These are phyloP conservation scores for Atta cephalotes DNA, from an alignment of 1,140 invertebrate genomes.

Conservation along the genomic window DNA sequence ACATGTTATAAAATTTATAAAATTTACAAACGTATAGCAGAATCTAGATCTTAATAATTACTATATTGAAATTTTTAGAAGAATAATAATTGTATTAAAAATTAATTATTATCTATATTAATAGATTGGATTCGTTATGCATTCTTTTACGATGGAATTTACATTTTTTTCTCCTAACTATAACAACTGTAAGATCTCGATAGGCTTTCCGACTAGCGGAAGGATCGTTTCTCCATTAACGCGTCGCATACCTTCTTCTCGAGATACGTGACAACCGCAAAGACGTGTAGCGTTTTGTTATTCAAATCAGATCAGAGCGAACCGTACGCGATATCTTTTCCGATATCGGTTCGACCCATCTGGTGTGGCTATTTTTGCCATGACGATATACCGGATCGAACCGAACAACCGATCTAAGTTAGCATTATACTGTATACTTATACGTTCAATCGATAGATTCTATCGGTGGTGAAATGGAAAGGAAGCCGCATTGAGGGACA, in stretches of 20 bases:
- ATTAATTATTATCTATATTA: not conserved
- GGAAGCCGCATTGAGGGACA: slow-evolving; percentile 43
- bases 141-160: not conserved
- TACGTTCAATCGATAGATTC: slow-evolving; percentile 73
- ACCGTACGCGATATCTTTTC: slow-evolving; percentile 73
- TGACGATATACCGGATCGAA: slow-evolving; percentile 44
- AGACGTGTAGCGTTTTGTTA: slow-evolving; percentile 76
- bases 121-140: not conserved
- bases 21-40: not conserved
- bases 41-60: not conserved
- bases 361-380: slow-evolving; percentile 74
- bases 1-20: not conserved
- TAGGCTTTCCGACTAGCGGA: slow-evolving; percentile 6
- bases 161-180: not conserved
- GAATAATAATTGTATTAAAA: not conserved
- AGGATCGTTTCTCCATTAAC: slow-evolving; percentile 23
- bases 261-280: slow-evolving; percentile 65
- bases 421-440: slow-evolving; percentile 49
- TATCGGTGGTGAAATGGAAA: slow-evolving; percentile 65
- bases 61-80: not conserved
- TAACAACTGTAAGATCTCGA: not conserved
- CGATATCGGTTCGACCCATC: slow-evolving; percentile 77
- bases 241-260: slow-evolving; percentile 58
- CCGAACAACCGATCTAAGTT: slow-evolving; percentile 61
- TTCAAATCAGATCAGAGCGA: slow-evolving; percentile 74